Conservation (phyloP, 2,888 invertebrate species). For the Ectemnius lituratus region DNA sequence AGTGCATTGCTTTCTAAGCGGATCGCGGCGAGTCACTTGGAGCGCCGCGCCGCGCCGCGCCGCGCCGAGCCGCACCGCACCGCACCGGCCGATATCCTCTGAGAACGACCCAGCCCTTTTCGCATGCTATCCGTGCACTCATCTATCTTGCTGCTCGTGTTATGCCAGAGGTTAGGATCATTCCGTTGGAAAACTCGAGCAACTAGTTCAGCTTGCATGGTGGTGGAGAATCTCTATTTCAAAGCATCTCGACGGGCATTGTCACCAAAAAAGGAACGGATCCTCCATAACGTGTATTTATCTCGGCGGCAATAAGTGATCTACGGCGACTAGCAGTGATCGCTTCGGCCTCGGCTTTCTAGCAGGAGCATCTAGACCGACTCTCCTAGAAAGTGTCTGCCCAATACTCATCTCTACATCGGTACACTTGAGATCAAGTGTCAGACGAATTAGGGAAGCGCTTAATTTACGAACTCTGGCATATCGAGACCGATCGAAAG, state of each 20-base stretch:
- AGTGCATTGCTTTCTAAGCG: conserved; percentile 59
- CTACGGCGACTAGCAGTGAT: not conserved
- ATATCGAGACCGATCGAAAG: no score
- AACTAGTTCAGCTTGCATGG: conserved; percentile 27
- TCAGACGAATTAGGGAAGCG: no score
- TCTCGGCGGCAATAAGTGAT: conserved; percentile 26
- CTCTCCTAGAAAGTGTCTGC: no score
- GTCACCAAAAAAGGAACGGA: conserved; percentile 49
- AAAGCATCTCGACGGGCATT: conserved; percentile 17
- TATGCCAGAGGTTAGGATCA: conserved; percentile 67
- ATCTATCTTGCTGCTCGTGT: conserved; percentile 67
- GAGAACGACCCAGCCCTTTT: conserved; percentile 64
- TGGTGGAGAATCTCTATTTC: conserved; percentile 12
- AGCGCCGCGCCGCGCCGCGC: not conserved
- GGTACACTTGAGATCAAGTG: no score
- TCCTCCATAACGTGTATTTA: conserved; percentile 8
- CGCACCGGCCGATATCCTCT: conserved; percentile 43
- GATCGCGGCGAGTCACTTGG: conserved; percentile 42
- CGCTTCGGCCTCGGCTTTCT: not conserved
- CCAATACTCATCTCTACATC: no score
- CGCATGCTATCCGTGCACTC: conserved; percentile 58
- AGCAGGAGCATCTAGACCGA: no score
- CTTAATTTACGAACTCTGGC: no score
- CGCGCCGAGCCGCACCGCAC: not conserved
- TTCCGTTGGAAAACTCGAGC: conserved; percentile 34